Conservation (phyloP, 2,113 vertebrate genomes). For the Gymnarchus niloticus region DNA sequence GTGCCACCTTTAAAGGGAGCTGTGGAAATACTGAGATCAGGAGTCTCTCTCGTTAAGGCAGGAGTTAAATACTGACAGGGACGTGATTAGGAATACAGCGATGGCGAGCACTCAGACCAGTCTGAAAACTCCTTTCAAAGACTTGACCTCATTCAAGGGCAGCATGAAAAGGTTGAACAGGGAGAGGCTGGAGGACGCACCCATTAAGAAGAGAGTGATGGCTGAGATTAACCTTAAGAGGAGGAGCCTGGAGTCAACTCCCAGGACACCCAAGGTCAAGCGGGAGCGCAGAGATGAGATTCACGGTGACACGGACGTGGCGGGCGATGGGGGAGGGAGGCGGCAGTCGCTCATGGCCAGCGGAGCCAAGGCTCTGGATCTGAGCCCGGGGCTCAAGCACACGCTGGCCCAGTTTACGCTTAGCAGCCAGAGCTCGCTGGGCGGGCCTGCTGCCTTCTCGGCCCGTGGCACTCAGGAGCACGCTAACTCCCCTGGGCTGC, state of each 20-base stretch:
- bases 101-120: slow-evolving; percentile 81
- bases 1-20: slow-evolving; percentile 46
- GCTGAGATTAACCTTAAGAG: slow-evolving; percentile 77
- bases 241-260: slow-evolving; percentile 62
- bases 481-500: slow-evolving; percentile 65
- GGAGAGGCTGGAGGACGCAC: slow-evolving; percentile 75
- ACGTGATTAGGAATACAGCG: slow-evolving; percentile 39
- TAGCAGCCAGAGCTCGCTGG: slow-evolving; percentile 93
- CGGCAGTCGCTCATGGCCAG: slow-evolving; percentile 55
- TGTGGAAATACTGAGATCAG: slow-evolving; percentile 7
- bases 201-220: slow-evolving; percentile 80
- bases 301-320: slow-evolving; percentile 58
- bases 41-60: slow-evolving; percentile 31
- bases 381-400: slow-evolving; percentile 94
- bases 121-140: slow-evolving; percentile 68
- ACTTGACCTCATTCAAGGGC: slow-evolving; percentile 63
- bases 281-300: slow-evolving; percentile 78
- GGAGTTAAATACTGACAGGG: slow-evolving; percentile 33
- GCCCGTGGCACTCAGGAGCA: slow-evolving; percentile 82
- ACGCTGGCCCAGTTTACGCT: slow-evolving; percentile 94
- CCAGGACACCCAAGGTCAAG: slow-evolving; percentile 78
- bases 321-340: slow-evolving; percentile 50
- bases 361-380: slow-evolving; percentile 74
- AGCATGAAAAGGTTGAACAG: slow-evolving; percentile 69
- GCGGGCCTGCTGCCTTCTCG: slow-evolving; percentile 93